phyloP scores from a whole-genome alignment of 2,113 vertebrate species.

The Rhea pennata region DNA sequence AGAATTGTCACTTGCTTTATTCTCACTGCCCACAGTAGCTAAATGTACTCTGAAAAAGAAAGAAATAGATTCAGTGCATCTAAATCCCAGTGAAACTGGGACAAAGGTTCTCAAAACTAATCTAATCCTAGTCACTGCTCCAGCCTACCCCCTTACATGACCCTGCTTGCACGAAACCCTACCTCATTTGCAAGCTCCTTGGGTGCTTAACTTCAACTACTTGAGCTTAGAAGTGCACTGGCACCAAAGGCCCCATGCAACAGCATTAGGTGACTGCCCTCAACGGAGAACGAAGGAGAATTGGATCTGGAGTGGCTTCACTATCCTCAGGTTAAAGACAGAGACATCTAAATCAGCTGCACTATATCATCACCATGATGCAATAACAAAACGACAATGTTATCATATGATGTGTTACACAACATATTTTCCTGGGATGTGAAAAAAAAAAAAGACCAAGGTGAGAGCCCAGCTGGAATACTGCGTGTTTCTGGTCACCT shows the following conservation, averaged over 20 bases:
- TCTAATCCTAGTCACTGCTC: neutral
- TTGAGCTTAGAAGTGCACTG: neutral
- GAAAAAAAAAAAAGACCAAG: neutral
- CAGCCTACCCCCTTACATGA: neutral
- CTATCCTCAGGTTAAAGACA: neutral
- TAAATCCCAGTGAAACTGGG: neutral
- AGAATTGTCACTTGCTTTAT: slow-evolving; percentile 3
- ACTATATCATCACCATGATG: neutral
- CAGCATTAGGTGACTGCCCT: neutral
- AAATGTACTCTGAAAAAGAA: slow-evolving; percentile 9
- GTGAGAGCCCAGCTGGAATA: neutral
- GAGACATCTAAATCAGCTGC: neutral
- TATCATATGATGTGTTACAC: neutral
- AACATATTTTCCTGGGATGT: fast-evolving
- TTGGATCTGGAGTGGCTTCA: neutral
- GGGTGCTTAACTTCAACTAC: neutral
- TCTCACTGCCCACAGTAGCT: neutral
- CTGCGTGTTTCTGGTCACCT: neutral
- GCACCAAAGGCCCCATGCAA: neutral
- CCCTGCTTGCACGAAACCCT: neutral
- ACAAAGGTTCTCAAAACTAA: neutral
- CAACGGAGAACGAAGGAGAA: neutral
- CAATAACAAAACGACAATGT: neutral
- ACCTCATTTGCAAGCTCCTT: neutral
- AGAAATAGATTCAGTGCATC: neutral